Evolutionary conservation across 2,888 invertebrate species (phyloP), one percentile per base, ranked within the genome.

Genomic region (Halictus ligatus): DNA sequence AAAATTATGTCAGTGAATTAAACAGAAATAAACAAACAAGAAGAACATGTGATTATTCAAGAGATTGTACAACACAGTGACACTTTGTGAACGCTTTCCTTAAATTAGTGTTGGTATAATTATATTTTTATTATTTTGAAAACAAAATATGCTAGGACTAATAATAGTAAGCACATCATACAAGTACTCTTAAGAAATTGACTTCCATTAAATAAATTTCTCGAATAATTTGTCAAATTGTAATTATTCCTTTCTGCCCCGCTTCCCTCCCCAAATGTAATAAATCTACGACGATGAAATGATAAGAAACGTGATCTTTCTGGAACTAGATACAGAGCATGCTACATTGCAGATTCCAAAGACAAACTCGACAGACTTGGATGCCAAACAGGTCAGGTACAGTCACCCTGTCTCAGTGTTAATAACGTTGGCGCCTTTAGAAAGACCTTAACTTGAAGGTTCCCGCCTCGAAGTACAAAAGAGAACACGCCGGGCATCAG

Each of bases 391-490:
- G 35, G 29, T 21, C 29, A 29, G 73, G 50, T 74, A 74, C 35
- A 74, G 40, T 54, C 74, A 74, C 21, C 50, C 18, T 12, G 50
- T 43, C 86, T 82, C 74, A 72, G 84, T 76, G 85, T 88, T 89
- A 90, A 89, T 89, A 90, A 89, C 89, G 88, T 89, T 88, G 85
- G 78, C 89, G 82, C 84, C 81, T 85, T 86, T 78, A 83, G 81
- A 82, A 81, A 85, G 88, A 89, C 87, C 88, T 85, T 89, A 85
- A 84, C 81, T 78, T 71, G 71, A 85, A 83, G 81, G 18, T 88
- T 81, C 83, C 73, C 88, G 75, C 81, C 72, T 78, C 78, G 81
- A 58, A 85, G 76, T 79, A 81, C 83, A 79, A 89, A 83, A 82
- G 82, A 77, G 84, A 78, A 83, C 69, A 64, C n/a, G 74, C 46